Conservation (phyloP, 2,797 vertebrate genomes). For the Steatocranus sp. region DNA sequence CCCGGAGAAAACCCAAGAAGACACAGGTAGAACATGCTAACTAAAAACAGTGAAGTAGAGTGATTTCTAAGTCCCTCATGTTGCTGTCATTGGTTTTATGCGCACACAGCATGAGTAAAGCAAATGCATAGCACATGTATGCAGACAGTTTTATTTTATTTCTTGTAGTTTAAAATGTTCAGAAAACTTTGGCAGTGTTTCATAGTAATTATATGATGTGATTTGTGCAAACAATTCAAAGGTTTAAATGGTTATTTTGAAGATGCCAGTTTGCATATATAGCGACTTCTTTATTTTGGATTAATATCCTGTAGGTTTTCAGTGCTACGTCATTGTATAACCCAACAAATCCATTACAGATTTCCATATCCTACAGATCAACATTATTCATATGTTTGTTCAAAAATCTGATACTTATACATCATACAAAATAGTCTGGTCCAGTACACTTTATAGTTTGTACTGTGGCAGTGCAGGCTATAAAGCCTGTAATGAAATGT, state of each 20-base stretch:
- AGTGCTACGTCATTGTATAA: background rate
- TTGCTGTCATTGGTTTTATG: fast-evolving
- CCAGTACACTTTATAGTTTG: background rate
- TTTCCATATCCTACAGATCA: background rate
- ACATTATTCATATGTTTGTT: background rate
- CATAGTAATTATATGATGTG: background rate
- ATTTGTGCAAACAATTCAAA: background rate
- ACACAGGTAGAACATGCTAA: background rate
- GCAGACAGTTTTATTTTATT: background rate
- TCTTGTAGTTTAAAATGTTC: background rate
- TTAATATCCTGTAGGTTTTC: background rate
- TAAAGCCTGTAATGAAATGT: background rate
- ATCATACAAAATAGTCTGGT: background rate
- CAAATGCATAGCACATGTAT: background rate
- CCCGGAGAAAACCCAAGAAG: fast-evolving
- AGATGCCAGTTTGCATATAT: background rate
- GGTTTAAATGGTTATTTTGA: background rate
- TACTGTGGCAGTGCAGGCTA: background rate
- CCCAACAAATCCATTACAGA: background rate
- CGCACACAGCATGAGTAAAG: background rate
- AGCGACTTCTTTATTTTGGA: background rate
- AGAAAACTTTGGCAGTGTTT: background rate
- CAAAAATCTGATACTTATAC: too few species aligned
- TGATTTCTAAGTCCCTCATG: background rate
- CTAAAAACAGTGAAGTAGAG: fast-evolving